Evolutionary conservation across 2,797 vertebrate genomes (phyloP), one percentile per base, ranked within the genome.

Genomic region (Manis javanica): DNA sequence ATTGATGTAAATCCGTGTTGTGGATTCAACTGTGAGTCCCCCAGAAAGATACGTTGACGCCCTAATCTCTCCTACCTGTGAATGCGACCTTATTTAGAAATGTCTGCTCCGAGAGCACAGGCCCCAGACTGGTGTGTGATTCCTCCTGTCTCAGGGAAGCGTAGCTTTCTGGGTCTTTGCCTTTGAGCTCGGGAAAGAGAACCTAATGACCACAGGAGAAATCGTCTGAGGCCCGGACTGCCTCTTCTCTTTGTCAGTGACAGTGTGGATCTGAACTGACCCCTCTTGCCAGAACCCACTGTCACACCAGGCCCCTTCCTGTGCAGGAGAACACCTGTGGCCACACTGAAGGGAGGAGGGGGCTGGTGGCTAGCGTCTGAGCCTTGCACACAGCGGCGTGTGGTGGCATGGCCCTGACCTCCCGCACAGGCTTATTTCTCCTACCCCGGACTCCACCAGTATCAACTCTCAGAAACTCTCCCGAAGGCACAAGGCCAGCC

Each of bases 61-160:
- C 13, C 49, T 74, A 79, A 94, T 24, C 12, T 29, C 10, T 19
- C 55, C 37, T 61, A 10, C 13, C 21, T 82, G 12, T 23, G 12
- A 42, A 51, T 26, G 8, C 16, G 51, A 82, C 24, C 21, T 87
- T 51, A 64, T 81, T 61, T 83, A 39, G 83, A 75, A 87, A 82
- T 26, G 15, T 46, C 46, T 46, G 46, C 46, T 71, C 46, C 63
- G 12, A 42, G 37, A 39, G 12, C 66, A 13, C 15, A 19, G 39
- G 53, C 16, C 7, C 2, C 3, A 23, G 7, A 29, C 0, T 2
- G 2, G 4, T 29, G 4, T 39, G 7, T 63, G 81, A 64, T 23
- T 37, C 21, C 55, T n/a, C 42, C 26, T 13, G 5, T 39, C 53
- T 53, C 31, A 61, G 34, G 21, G 9, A 90, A n/a, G 16, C 57